Evolutionary conservation across 2,888 invertebrate genomes (phyloP), one percentile per base, ranked within the genome.

Genomic region (Diarsia brunnea): DNA sequence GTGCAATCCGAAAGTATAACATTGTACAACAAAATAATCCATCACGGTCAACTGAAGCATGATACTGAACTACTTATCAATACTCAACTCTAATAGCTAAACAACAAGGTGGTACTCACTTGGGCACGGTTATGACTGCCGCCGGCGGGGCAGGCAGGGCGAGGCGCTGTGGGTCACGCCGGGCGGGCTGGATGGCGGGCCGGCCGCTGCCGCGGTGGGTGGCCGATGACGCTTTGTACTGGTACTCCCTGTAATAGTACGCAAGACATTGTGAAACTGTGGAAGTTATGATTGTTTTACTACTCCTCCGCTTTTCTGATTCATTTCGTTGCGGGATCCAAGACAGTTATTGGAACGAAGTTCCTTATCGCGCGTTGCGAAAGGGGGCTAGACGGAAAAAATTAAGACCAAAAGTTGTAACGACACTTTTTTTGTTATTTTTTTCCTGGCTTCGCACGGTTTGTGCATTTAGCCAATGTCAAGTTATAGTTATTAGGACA

Each of bases 191-290:
- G 43, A 89, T 49, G 47, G 87, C 87, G 58, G 68, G 72, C 19
- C 84, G 88, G 0, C 72, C 53, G 1, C 73, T 78, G 0, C 73
- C 79, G 0, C 49, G 66, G 5, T 43, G 64, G 19, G 73, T 75
- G 7, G 58, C 76, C 2, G 67, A n/a, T 38, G 87, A 67, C 0
- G 93, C 90, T 27, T 93, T 94, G 72, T 89, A 83, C 53, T 96
- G 95, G 92, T 96, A 96, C 92, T 96, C 96, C 38, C 96, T 96
- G 93, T 7, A 78, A 75, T 24, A 1, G 4, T 47, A 43, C 0
- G 19, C 8, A 0, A 45, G 38, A 8, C 38, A 38, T 38, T 38
- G 38, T 38, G 38, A 38, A 38, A 38, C 38, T 4, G 38, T 38
- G 38, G 7, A 4, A 38, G 5, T 38, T 38, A 38, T 38, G 38